Percentiles rank a stretch among this genome's conserved stretches.
phyloP scores from a whole-genome alignment of 2,888 invertebrate genomes.

The Pollenia amentaria region DNA sequence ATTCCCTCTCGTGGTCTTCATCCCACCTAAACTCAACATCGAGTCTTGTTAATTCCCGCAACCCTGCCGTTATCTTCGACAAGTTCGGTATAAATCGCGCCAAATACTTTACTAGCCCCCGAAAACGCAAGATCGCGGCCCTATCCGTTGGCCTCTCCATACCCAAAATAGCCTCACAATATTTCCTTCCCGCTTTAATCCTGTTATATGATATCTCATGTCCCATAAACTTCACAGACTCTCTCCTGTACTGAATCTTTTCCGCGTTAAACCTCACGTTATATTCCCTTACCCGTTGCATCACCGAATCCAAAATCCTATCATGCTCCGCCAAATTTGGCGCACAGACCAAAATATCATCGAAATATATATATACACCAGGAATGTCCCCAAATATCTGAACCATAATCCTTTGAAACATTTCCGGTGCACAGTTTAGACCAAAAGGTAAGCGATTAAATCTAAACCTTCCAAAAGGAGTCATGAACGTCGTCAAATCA shows the following conservation, averaged over 20 bases:
- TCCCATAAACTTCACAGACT: conserved; percentile 59
- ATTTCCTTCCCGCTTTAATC: conserved; percentile 25
- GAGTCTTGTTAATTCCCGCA: conserved; percentile 29
- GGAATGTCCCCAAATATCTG: conserved; percentile 78
- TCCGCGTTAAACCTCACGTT: conserved; percentile 40
- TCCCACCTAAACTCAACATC: conserved; percentile 56
- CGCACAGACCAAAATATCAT: conserved; percentile 75
- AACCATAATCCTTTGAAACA: no score
- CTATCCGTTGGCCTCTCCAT: conserved; percentile 34
- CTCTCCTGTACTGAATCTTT: conserved; percentile 55
- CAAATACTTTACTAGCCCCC: conserved; percentile 66
- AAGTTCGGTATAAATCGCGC: no score
- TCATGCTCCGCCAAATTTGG: conserved; percentile 22
- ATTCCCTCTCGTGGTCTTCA: conserved; percentile 11
- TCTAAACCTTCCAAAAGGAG: conserved; percentile 72
- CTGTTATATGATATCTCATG: conserved; percentile 24
- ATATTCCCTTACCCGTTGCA: background rate
- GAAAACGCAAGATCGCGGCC: conserved; percentile 37
- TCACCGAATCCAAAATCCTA: background rate
- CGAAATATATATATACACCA: conserved; percentile 79
- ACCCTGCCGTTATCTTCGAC: conserved; percentile 37
- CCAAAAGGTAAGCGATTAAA: conserved; percentile 76
- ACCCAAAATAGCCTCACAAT: background rate
- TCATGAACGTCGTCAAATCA: conserved; percentile 65
- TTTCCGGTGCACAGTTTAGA: conserved; percentile 47